Evolutionary conservation across 2,113 vertebrate genomes (phyloP), one percentile per base, ranked within the genome.

Genomic region (Indicator indicator): DNA sequence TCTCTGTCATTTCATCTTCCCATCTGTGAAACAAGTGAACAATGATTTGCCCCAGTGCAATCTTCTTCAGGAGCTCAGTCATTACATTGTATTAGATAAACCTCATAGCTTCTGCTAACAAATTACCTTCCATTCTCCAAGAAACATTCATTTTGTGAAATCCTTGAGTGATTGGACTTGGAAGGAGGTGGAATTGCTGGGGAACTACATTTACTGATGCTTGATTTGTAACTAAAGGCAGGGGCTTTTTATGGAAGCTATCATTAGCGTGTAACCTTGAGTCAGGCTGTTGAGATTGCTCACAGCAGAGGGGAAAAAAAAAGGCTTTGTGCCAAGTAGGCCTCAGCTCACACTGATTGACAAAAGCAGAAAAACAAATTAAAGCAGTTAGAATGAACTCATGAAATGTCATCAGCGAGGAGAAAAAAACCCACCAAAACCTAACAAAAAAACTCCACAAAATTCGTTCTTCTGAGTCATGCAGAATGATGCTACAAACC

Each of bases 161-260:
- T 86, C 69, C 78, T 50, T 42, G 75, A 83, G 64, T 14, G 75
- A 82, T 0, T 76, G 90, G 90, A 63, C 72, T 90, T 50, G 78
- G 83, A 91, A 94, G 92, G 83, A 91, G 72, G 68, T 54, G 81
- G 52, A 73, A 55, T 89, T 52, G 24, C 72, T 40, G 62, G 79
- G 67, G 46, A 86, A 81, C 58, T 73, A 24, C 64, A 36, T n/a
- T 62, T 84, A 33, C 55, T n/a, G 82, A 48, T 23, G 56, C 44
- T 65, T 70, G 72, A 79, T 88, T 89, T 56, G 84, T 42, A 4
- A 9, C 42, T 46, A 69, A 85, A 88, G 1, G 3, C 18, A 16
- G 0, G 3, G 48, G 30, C 62, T 48, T 95, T 74, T 86, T 65
- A 46, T 60, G 74, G 86, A 60, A 86, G 56, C 83, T 24, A 32